Conservation (phyloP, 2,113 vertebrate species). For the Ctenodactylus gundi region DNA sequence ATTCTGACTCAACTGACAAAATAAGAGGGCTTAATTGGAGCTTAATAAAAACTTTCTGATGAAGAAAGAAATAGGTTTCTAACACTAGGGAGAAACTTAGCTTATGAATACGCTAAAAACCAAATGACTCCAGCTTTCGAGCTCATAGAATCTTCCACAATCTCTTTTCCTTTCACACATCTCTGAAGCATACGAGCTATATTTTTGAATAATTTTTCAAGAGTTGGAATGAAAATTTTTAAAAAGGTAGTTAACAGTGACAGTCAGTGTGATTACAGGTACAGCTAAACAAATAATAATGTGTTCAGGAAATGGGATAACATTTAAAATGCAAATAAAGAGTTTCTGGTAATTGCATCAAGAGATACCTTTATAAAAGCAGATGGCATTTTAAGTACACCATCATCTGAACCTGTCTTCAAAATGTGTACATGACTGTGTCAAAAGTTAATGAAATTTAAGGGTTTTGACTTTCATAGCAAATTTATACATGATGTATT, state of each 20-base stretch:
- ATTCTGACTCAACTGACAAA: background rate
- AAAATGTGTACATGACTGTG: background rate
- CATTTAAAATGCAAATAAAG: background rate
- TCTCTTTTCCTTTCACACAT: background rate
- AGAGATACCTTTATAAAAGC: background rate
- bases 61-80: background rate
- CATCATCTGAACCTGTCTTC: background rate
- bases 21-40: background rate
- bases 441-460: conserved; percentile 2
- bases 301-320: background rate
- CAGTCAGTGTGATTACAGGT: background rate
- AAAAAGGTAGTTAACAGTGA: background rate
- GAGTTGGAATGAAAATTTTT: background rate
- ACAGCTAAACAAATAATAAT: background rate
- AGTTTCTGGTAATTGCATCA: background rate
- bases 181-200: background rate
- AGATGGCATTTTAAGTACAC: background rate
- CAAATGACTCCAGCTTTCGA: background rate
- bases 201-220: background rate
- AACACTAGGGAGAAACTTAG: background rate
- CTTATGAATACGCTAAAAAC: background rate
- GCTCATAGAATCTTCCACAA: background rate
- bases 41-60: background rate
- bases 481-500: background rate
- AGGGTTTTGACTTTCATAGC: background rate